Evolutionary conservation across 2,113 vertebrate species (phyloP), one percentile per base, ranked within the genome.

Genomic region (Agelaius phoeniceus): DNA sequence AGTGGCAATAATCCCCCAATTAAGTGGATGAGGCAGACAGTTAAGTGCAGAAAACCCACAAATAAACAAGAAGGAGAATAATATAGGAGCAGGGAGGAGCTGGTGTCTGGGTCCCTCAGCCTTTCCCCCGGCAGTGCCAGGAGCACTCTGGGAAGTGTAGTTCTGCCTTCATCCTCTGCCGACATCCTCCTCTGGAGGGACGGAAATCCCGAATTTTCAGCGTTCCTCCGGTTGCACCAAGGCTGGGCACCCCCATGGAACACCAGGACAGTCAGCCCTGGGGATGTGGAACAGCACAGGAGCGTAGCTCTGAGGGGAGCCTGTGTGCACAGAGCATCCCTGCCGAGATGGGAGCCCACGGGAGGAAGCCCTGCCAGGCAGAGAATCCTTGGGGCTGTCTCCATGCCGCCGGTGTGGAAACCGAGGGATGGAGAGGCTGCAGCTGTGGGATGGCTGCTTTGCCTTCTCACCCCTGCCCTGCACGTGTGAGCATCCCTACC

Each of bases 111-210:
- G 55, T 93, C 39, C 61, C 94, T 86, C 84, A 83, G 93, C 91
- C 83, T 94, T 90, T 80, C 92, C 77, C 76, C 10, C 12, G 78
- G 89, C 39, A 9, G 89, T 85, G 65, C 65, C 94, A 94, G 89
- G 39, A 89, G 96, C 93, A 97, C 91, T 81, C 94, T 97, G 95
- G 96, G 96, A 96, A 97, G 68, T 95, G 96, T 97, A 97, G 96
- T 97, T 92, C 93, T 90, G 68, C 61, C 31, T 87, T 84, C 44
- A 23, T 62, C 55, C 65, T 28, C 61, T 24, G 75, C 67, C 2
- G 2, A 17, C 55, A 67, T 62, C 71, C 62, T 66, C 41, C 30
- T 48, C 69, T 14, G 74, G 65, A 59, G 37, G 65, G 65, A 63
- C 0, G 17, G 54, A 49, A 76, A 81, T 57, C 18, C 83, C 33